phyloP scores from a whole-genome alignment of 2,888 invertebrate species.

The Stramonita haemastoma region DNA sequence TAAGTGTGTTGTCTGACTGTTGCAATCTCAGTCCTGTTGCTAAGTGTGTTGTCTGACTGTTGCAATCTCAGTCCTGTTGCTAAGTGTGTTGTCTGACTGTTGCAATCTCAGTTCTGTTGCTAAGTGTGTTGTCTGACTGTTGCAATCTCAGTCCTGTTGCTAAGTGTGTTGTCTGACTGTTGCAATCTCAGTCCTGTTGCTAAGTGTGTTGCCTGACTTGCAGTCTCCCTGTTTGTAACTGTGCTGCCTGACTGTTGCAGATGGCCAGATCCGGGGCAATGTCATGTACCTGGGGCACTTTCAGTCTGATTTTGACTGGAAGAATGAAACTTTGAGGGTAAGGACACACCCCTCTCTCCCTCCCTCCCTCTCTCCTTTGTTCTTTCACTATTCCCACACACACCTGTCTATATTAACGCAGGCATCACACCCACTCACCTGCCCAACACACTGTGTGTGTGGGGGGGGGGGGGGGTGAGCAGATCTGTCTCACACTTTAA shows the following conservation, averaged over 20 bases:
- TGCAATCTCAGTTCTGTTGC: too few species aligned
- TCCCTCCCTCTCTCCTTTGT: too few species aligned
- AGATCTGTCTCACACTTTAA: too few species aligned
- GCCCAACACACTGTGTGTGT: not conserved
- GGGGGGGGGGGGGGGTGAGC: not conserved
- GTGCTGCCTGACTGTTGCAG: conserved; percentile 56
- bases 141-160: too few species aligned
- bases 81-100: too few species aligned
- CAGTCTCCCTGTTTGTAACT: not conserved
- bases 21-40: too few species aligned
- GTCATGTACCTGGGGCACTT: conserved; percentile 74
- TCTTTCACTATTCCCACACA: not conserved
- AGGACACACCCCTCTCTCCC: not conserved
- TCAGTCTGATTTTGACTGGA: conserved; percentile 78
- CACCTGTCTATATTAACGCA: not conserved
- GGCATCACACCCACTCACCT: not conserved
- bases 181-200: too few species aligned
- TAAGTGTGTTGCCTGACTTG: not conserved
- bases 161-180: too few species aligned
- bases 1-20: too few species aligned
- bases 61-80: too few species aligned
- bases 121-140: too few species aligned
- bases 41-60: too few species aligned
- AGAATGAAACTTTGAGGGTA: conserved; percentile 60
- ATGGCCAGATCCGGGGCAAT: conserved; percentile 73